Conservation (phyloP, 2,797 vertebrate genomes). For the Acanthurus tractus region DNA sequence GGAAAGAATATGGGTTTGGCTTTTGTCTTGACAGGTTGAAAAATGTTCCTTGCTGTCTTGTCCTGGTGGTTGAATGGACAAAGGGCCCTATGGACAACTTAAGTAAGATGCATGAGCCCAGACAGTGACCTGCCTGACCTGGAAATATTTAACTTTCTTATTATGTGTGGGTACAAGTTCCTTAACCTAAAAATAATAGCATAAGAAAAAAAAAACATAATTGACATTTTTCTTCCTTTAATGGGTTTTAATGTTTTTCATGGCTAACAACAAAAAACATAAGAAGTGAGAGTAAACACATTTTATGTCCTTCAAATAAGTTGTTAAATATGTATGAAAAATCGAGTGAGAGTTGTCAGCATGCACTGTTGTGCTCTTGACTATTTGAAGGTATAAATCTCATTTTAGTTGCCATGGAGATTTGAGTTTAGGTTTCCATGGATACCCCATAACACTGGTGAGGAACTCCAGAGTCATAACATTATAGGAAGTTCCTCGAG, state of each 20-base stretch:
- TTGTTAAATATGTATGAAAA: not conserved
- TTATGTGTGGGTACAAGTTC: conserved; percentile 26
- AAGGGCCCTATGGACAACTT: conserved; percentile 35
- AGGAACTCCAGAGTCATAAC: conserved; percentile 71
- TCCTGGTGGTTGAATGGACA: conserved; percentile 45
- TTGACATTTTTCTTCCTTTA: not conserved
- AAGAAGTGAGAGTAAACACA: not conserved
- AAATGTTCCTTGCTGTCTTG: conserved; percentile 12
- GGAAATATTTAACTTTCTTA: conserved; percentile 37
- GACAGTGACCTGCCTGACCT: conserved; percentile 60
- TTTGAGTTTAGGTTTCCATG: conserved; percentile 59
- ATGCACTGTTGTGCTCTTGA: not conserved
- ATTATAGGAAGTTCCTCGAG: conserved; percentile 18
- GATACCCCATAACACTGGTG: conserved; percentile 72
- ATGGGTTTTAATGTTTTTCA: not conserved
- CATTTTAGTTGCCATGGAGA: conserved; percentile 27
- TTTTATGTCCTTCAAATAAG: not conserved
- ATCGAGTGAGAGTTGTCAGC: not conserved
- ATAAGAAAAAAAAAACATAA: not conserved
- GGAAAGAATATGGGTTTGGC: not conserved
- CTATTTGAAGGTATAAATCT: conserved; percentile 23
- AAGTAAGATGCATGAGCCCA: conserved; percentile 46
- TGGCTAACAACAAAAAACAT: not conserved
- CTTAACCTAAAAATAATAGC: not conserved
- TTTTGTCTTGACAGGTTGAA: conserved; percentile 33